phyloP scores from a whole-genome alignment of 2,113 vertebrate genomes.

The Callorhinus ursinus region DNA sequence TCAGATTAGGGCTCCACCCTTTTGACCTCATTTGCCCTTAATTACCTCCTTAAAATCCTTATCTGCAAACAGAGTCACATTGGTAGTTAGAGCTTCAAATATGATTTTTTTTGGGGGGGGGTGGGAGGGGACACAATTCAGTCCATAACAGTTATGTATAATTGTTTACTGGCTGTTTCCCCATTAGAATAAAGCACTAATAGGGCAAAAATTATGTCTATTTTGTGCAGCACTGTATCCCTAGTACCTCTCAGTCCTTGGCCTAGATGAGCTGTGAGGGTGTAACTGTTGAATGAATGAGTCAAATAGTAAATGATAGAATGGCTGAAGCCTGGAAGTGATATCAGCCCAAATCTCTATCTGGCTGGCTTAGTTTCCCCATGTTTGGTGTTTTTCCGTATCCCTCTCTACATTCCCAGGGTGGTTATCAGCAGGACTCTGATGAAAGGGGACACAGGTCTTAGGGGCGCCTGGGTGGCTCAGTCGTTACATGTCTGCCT shows the following conservation, averaged over 20 bases:
- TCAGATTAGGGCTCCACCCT: not conserved
- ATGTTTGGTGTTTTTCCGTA: not conserved
- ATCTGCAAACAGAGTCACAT: not conserved
- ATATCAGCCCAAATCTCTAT: not conserved
- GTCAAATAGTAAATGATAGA: not conserved
- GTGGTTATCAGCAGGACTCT: not conserved
- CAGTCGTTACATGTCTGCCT: too few species aligned
- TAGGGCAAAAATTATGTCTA: not conserved
- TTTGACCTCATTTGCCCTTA: not conserved
- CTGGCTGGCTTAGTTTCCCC: conserved; percentile 15
- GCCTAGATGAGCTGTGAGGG: not conserved
- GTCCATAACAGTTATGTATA: not conserved
- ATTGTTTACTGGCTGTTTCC: not conserved
- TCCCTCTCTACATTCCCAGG: not conserved
- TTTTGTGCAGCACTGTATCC: not conserved
- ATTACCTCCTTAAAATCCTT: not conserved
- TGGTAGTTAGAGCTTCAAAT: not conserved
- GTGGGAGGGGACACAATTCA: not conserved
- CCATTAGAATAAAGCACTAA: not conserved
- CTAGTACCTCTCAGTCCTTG: not conserved
- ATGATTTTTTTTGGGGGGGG: not conserved
- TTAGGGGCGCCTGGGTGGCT: not conserved
- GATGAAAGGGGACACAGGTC: not conserved
- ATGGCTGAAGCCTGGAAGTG: not conserved
- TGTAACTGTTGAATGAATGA: not conserved